Conservation (phyloP, 2,113 vertebrate genomes). For the Hucho hucho region DNA sequence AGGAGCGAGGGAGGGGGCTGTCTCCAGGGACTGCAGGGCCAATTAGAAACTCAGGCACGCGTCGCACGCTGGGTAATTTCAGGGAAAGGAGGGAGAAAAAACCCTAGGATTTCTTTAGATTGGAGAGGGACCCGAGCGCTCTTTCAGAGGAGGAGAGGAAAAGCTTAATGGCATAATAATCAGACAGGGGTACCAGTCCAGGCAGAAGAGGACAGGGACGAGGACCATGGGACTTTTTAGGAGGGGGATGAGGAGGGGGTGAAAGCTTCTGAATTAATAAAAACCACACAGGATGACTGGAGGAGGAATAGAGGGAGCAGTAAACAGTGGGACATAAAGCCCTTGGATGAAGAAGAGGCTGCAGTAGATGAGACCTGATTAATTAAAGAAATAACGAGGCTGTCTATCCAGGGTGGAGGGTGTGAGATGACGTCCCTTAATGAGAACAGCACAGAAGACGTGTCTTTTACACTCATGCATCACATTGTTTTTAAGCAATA, state of each 20-base stretch:
- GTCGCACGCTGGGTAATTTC: conserved; percentile 79
- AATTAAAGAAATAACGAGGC: conserved; percentile 77
- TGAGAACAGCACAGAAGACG: conserved; percentile 75
- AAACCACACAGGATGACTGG: conserved; percentile 48
- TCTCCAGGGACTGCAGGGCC: conserved; percentile 78
- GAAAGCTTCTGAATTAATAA: conserved; percentile 7
- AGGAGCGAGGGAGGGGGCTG: conserved; percentile 77
- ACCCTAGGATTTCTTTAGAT: conserved; percentile 76
- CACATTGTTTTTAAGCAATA: conserved; percentile 49
- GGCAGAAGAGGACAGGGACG: conserved; percentile 38
- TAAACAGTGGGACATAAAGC: conserved; percentile 61
- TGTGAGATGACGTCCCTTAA: conserved; percentile 73
- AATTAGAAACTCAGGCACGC: conserved; percentile 86
- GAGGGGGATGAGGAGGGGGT: conserved; percentile 22
- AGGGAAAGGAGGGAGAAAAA: conserved; percentile 73
- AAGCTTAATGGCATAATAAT: conserved; percentile 83
- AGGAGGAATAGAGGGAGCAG: conserved; percentile 41
- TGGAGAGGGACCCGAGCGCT: conserved; percentile 79
- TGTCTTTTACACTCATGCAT: conserved; percentile 66
- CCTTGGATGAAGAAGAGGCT: conserved; percentile 65
- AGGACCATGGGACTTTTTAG: conserved; percentile 50
- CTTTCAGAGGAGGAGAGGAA: conserved; percentile 71
- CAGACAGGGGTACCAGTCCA: conserved; percentile 71
- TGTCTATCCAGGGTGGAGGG: conserved; percentile 47
- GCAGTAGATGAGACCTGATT: conserved; percentile 77